Base-by-base conservation (phyloP, 2,888 invertebrate genomes). In the Lomographa bimaculata region DNA sequence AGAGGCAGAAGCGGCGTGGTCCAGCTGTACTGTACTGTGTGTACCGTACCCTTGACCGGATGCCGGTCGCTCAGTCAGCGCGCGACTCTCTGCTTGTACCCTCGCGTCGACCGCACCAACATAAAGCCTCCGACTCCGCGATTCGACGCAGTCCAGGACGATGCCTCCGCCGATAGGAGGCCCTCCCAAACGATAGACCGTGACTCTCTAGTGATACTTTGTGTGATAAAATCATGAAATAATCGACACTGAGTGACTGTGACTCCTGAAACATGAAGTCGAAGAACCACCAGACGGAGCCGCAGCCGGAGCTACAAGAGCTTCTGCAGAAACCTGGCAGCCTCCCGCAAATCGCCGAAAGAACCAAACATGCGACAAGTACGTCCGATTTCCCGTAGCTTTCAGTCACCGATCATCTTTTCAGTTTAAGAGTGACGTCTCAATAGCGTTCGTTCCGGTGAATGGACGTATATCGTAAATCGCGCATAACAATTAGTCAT, bases 231-330 rank as follows among this genome's bases (percentile, higher is more conserved):
- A 47, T 35, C 38, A 59, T 62, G 57, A 60, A 54, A 54, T 64
- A 60, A 52, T 37, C 42, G 47, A 57, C 45, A 35, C 45, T 35
- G 46, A 38, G 70, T 75, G 66, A 51, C 39, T 62, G 74, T 75
- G 72, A 64, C 37, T 37, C 17, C n/a, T n/a, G n/a, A n/a, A 66
- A 57, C 14, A 86, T 86, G 86, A 83, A 79, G 57, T 50, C 77
- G 12, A 77, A 60, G 43, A 68, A 52, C 40, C 75, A 70, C 8
- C 69, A 71, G 10, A 21, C 51, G 16, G 66, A 59, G 37, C 58
- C 66, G 25, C 78, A 71, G 59, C 74, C 84, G 12, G 87, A 89
- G 70, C 67, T 87, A 52, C 77, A 89, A 61, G 87, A 84, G 54
- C 57, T 89, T 45, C 70, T 89, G 38, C 81, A 81, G 57, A 85